Evolutionary conservation across 2,797 vertebrate genomes (phyloP).

Genomic region (Champsocephalus esox): DNA sequence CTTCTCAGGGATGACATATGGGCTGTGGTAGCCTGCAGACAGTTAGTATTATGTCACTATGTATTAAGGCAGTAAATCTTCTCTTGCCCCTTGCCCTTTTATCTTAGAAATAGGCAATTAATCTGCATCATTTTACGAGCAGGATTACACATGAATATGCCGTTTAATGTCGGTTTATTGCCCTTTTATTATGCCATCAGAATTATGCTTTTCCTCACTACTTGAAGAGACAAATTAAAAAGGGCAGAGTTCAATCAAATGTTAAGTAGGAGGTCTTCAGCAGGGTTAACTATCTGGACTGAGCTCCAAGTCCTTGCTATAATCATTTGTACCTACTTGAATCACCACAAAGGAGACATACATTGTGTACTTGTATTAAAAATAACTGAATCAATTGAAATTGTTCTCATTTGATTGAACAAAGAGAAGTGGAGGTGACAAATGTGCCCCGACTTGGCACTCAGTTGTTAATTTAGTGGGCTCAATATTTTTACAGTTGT

Average conservation of each 20-base stretch:
- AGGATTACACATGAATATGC: slow-evolving; percentile 58
- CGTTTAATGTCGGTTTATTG: slow-evolving; percentile 54
- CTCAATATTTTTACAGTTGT: slow-evolving; percentile 55
- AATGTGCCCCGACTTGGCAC: slow-evolving; percentile 44
- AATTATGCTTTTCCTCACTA: slow-evolving; percentile 45
- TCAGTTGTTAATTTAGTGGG: slow-evolving; percentile 50
- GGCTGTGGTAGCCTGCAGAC: slow-evolving; percentile 40
- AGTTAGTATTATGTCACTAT: slow-evolving; percentile 58
- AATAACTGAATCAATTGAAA: slow-evolving; percentile 4
- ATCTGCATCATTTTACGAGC: slow-evolving; percentile 62
- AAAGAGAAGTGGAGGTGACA: slow-evolving; percentile 43
- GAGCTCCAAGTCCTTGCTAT: slow-evolving; percentile 7
- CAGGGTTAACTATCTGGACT: slow-evolving; percentile 27
- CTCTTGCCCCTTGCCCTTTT: slow-evolving; percentile 45
- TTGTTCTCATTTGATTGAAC: slow-evolving; percentile 41
- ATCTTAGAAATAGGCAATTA: slow-evolving; percentile 50
- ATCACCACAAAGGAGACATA: slow-evolving; percentile 24
- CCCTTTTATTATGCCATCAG: slow-evolving; percentile 60
- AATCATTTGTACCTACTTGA: slow-evolving; percentile 26
- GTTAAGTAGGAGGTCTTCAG: slow-evolving; percentile 16
- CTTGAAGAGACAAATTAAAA: slow-evolving; percentile 38
- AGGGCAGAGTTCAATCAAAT: slow-evolving; percentile 20
- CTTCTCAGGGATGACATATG: slow-evolving; percentile 56
- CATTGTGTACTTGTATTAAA: slow-evolving; percentile 32
- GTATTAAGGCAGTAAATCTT: slow-evolving; percentile 65